Base-by-base conservation (phyloP, 1,140 invertebrate genomes). In the Adoxophyes honmai region DNA sequence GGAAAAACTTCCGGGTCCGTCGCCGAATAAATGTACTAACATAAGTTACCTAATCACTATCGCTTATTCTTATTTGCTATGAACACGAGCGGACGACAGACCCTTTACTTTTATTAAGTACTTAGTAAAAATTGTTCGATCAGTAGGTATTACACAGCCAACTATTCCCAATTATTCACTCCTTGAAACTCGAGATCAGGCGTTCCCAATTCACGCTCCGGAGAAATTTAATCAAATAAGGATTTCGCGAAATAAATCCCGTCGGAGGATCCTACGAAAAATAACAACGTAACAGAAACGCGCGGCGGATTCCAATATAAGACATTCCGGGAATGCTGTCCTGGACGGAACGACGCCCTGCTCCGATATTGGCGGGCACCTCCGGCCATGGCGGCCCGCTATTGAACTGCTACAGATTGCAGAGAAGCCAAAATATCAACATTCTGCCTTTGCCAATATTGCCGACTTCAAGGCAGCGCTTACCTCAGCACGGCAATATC, bases 301-400 rank as follows among this genome's bases (percentile, higher is more conserved):
- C 54, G 54, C 51, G 21, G 38, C 38, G 65, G 65, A 76, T 73
- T 71, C 67, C 71, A 70, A 72, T 68, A 68, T 66, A 57, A 63
- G 57, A 56, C 57, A 72, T 72, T 65, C 56, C 55, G 21, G 60
- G 61, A 72, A 59, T 37, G 54, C 59, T 34, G 15, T 52, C 48
- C 51, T 1, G 18, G 52, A 48, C 21, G 21, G 21, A 28, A 28
- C 6, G 6, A 28, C 6, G 21, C 21, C 6, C 21, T 28, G 57
- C 52, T 60, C 54, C 52, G 42, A 64, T 62, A 59, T 57, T 57
- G 28, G 52, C 52, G 28, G 9, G 28, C 14, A n/a, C n/a, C 10
- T 39, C 21, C 54, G 21, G 9, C 18, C 37, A 65, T 52, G 52
- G 56, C 35, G 52, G 16, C 42, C n/a, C n/a, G 21, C 21, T 28